phyloP scores from a whole-genome alignment of 2,888 invertebrate species.

The Nomada lathburiana region DNA sequence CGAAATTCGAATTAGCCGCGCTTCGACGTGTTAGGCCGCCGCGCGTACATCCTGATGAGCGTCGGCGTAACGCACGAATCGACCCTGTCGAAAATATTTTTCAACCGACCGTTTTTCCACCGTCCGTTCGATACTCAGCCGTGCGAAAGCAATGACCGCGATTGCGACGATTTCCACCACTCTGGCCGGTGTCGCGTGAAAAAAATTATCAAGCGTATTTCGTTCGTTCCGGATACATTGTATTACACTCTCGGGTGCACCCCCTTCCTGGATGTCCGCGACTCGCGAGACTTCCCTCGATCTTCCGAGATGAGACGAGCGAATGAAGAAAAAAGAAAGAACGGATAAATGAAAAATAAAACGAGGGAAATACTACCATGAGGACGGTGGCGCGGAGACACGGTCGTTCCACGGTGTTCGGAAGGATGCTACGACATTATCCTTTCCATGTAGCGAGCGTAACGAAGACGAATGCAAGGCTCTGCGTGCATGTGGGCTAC shows the following conservation, averaged over 20 bases:
- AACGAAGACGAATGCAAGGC: conserved; percentile 48
- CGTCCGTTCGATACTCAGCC: conserved; percentile 23
- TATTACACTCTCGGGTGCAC: conserved; percentile 1
- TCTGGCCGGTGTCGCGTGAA: neutral
- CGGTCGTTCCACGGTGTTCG: conserved; percentile 66
- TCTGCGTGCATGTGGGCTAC: neutral
- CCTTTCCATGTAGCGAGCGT: conserved; percentile 63
- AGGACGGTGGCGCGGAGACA: conserved; percentile 63
- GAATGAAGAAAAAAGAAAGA: neutral
- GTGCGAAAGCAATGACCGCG: conserved; percentile 8
- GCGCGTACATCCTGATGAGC: conserved; percentile 35
- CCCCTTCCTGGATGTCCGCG: conserved; percentile 32
- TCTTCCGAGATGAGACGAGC: conserved; percentile 19
- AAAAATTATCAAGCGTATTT: conserved; percentile 33
- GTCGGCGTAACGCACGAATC: conserved; percentile 47
- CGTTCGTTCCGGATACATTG: conserved; percentile 11
- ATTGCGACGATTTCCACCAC: conserved; percentile 35
- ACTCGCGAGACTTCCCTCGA: conserved; percentile 27
- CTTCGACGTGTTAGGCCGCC: conserved; percentile 44
- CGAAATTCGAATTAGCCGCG: conserved; percentile 68
- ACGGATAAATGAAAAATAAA: neutral
- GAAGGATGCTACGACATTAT: conserved; percentile 73
- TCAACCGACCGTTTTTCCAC: conserved; percentile 10
- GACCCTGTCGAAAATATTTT: conserved; percentile 58
- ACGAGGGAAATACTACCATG: conserved; percentile 12